phyloP scores from a whole-genome alignment of 1,140 invertebrate genomes.

The Drosophila miranda region DNA sequence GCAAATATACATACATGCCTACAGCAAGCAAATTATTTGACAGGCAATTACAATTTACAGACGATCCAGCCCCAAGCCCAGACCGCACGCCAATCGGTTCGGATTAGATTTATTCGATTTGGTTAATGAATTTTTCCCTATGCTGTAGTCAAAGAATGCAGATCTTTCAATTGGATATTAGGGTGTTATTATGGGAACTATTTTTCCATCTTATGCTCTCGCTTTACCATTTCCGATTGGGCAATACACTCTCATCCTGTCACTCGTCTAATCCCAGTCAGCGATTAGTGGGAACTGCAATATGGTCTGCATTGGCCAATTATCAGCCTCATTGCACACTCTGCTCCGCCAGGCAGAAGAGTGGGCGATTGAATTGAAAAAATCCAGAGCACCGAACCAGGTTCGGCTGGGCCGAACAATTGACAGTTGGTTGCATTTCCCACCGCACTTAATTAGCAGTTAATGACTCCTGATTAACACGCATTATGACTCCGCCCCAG shows the following conservation, averaged over 20 bases:
- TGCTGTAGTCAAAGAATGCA: no score
- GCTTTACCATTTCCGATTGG: no score
- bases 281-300: constrained; percentile 44
- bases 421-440: constrained; percentile 75
- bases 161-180: no score
- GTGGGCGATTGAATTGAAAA: no score
- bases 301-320: constrained; percentile 44
- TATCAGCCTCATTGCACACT: constrained; percentile 67
- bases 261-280: constrained; percentile 21
- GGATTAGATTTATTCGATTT: constrained; percentile 39
- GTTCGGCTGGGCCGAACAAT: constrained; percentile 53
- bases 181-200: no score
- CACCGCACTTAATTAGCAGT: constrained; percentile 80
- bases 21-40: constrained; percentile 42
- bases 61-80: constrained; percentile 21
- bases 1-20: constrained; percentile 4
- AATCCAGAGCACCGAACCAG: not conserved
- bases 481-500: constrained; percentile 54
- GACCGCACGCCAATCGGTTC: constrained; percentile 49
- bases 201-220: no score
- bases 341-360: no score
- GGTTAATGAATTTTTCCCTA: constrained; percentile 10
- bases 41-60: constrained; percentile 71
- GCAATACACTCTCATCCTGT: not conserved
- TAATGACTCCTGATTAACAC: constrained; percentile 80